These are phyloP conservation scores for Lepilemur septentrionalis DNA, from an alignment of 2,797 vertebrate genomes.

Conservation along the genomic window DNA sequence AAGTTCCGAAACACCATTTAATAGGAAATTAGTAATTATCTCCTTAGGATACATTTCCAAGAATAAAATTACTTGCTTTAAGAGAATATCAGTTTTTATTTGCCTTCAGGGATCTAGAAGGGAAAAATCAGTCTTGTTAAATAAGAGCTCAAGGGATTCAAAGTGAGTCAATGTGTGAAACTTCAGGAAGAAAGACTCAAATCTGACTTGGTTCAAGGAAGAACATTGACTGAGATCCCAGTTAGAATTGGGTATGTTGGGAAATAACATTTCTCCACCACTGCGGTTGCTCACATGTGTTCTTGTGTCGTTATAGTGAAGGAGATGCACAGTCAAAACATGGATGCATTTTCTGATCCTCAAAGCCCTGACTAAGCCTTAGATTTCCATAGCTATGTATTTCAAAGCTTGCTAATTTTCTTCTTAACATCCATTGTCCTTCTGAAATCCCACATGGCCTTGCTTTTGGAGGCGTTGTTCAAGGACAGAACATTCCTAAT, in stretches of 20 bases:
- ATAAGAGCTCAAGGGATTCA: not conserved
- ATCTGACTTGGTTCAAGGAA: not conserved
- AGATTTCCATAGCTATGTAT: not conserved
- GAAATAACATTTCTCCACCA: not conserved
- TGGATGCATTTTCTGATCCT: not conserved
- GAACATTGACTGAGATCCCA: not conserved
- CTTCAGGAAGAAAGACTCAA: not conserved
- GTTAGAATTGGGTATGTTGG: not conserved
- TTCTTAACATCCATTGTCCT: not conserved
- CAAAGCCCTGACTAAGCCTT: not conserved
- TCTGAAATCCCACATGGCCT: not conserved
- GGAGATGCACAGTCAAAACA: not conserved
- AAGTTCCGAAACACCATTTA: not conserved
- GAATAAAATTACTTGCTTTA: not conserved
- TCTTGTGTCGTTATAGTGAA: not conserved
- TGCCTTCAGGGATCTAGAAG: not conserved
- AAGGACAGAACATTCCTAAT: not conserved
- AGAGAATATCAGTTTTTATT: not conserved
- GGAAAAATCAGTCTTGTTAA: not conserved
- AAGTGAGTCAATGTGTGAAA: not conserved
- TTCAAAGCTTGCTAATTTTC: not conserved
- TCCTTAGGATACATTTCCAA: not conserved
- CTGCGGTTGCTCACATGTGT: not conserved
- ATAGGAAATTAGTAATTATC: constrained; percentile 2
- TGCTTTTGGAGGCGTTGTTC: not conserved